Evolutionary conservation across 1,140 invertebrate genomes (phyloP).

Genomic region (Meloidogyne exigua): DNA sequence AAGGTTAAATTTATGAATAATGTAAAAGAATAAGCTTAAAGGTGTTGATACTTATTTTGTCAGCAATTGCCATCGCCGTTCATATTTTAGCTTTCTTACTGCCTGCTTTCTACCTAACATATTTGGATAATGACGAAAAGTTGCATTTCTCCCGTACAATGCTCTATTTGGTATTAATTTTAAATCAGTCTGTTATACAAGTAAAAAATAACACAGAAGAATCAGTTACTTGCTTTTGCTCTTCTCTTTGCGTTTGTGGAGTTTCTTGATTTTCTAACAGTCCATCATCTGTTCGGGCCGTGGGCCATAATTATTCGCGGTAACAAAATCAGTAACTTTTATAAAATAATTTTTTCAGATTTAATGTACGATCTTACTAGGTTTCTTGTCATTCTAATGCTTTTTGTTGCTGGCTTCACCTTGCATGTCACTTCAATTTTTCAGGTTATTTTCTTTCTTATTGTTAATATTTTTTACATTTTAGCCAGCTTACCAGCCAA

Average conservation of each 20-base stretch:
- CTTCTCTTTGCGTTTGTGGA: constrained; percentile 92
- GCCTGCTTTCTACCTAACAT: constrained; percentile 65
- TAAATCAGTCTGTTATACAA: constrained; percentile 65
- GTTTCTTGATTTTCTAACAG: constrained; percentile 83
- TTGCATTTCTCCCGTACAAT: constrained; percentile 62
- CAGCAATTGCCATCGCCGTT: constrained; percentile 83
- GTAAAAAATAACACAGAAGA: constrained; percentile 70
- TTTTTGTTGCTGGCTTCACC: constrained; percentile 97
- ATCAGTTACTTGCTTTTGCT: constrained; percentile 90
- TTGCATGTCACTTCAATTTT: constrained; percentile 93
- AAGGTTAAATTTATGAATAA: constrained; percentile 38
- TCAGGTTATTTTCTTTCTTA: constrained; percentile 74
- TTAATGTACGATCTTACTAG: constrained; percentile 77
- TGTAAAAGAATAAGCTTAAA: constrained; percentile 29
- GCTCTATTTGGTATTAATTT: constrained; percentile 52
- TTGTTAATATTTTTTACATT: constrained; percentile 27
- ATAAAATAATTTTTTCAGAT: constrained; percentile 50
- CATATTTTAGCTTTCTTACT: constrained; percentile 77
- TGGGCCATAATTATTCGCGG: constrained; percentile 78
- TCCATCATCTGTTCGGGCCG: constrained; percentile 96
- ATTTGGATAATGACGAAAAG: constrained; percentile 66
- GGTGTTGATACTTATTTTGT: constrained; percentile 83
- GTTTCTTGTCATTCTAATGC: constrained; percentile 90
- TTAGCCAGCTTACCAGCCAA: constrained; percentile 56
- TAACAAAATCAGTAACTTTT: constrained; percentile 36